Evolutionary conservation across 2,888 invertebrate species (phyloP).

Genomic region (Ennomos erosarius): DNA sequence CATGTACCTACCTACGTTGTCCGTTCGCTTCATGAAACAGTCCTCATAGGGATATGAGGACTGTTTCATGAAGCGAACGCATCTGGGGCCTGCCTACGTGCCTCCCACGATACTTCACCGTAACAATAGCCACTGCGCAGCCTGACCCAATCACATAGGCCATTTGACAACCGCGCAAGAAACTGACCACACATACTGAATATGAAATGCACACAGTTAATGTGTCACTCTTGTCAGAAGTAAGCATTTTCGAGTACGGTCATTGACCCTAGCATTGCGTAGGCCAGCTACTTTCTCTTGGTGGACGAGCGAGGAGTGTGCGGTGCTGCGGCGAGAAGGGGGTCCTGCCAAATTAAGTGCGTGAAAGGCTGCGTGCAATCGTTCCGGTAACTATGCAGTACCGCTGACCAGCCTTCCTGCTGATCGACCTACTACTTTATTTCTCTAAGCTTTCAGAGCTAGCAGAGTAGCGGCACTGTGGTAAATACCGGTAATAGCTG

Average conservation of each 20-base stretch:
- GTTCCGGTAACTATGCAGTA: slow-evolving; percentile 60
- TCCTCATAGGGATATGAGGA: no score
- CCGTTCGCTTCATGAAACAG: no score
- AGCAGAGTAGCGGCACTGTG: slow-evolving; percentile 18
- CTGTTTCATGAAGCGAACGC: slow-evolving; percentile 24
- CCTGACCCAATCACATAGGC: slow-evolving; percentile 69
- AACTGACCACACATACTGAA: slow-evolving; percentile 81
- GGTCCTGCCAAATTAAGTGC: slow-evolving; percentile 83
- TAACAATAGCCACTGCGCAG: slow-evolving; percentile 56
- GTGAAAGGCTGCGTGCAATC: slow-evolving; percentile 79
- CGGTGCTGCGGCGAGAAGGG: slow-evolving; percentile 69
- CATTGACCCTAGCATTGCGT: slow-evolving; percentile 84
- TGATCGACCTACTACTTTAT: slow-evolving; percentile 43
- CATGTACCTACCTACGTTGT: slow-evolving; percentile 8
- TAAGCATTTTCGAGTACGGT: slow-evolving; percentile 82
- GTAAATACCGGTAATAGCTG: slow-evolving; percentile 24
- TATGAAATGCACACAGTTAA: slow-evolving; percentile 79
- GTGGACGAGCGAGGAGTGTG: slow-evolving; percentile 64
- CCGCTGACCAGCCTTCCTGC: slow-evolving; percentile 50
- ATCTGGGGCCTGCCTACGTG: slow-evolving; percentile 46
- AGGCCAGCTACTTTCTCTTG: slow-evolving; percentile 84
- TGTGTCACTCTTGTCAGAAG: slow-evolving; percentile 84
- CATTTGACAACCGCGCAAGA: slow-evolving; percentile 74
- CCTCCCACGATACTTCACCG: slow-evolving; percentile 43
- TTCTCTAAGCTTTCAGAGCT: slow-evolving; percentile 29